Base-by-base conservation (phyloP, 2,797 vertebrate species). In the Pseudopleuronectes americanus region DNA sequence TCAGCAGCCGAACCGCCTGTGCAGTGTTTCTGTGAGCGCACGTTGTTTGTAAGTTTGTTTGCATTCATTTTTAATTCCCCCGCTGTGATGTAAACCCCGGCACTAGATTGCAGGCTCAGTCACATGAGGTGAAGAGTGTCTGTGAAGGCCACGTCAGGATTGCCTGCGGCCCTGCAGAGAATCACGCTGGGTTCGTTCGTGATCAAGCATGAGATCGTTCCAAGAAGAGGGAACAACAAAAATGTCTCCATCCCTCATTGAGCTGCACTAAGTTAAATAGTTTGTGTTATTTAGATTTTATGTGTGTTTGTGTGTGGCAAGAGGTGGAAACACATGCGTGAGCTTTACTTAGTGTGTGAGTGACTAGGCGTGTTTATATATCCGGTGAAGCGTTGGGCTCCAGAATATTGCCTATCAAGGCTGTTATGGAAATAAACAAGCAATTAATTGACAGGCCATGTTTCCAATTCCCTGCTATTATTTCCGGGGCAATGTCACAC, bases 361-460 rank as follows among this genome's bases (percentile, higher is more conserved):
- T 67, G 51, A 63, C 64, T 21, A 51, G 56, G 65, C 63, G 63
- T 79, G 69, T 85, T 81, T 76, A 78, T 60, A 60, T 55, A 87
- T 75, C 69, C 71, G 8, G 19, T 77, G 77, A 83, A 87, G 89
- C 81, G 36, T 82, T 70, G 33, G 49, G 17, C 69, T 74, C 68
- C 83, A 76, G 79, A 83, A 88, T 90, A 84, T 84, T 89, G 76
- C 73, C 78, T 76, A 77, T 87, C 65, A 84, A 79, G 19, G 45
- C 78, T 79, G 74, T 90, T 91, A 92, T 92, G 90, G 84, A 88
- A 90, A 81, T 89, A 92, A 93, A 93, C 89, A 90, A 87, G 81
- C 55, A 89, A 90, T 92, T 93, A 92, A 92, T 91, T 90, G 84
- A 83, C 73, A 84, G 82, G 63, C 77, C 81, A 77, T 84, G 80